Percentiles rank a stretch among this genome's conserved stretches.
These are phyloP conservation scores for Horisme vitalbata DNA, from an alignment of 2,888 invertebrate genomes.

Conservation along the genomic window DNA sequence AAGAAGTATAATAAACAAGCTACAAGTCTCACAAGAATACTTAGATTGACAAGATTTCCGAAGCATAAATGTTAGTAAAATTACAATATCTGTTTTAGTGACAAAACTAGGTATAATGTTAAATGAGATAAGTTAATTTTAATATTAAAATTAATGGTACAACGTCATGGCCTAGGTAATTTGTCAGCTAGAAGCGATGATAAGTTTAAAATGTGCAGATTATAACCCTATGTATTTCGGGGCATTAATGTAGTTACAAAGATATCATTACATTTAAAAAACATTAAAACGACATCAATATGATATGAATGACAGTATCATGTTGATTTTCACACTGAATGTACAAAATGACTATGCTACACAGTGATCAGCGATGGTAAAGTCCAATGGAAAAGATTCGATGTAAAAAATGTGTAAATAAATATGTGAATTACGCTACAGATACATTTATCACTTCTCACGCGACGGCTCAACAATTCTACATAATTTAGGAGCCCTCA, in stretches of 20 bases:
- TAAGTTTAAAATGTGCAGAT: conserved; percentile 22
- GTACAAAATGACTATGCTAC: conserved; percentile 22
- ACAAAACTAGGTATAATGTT: conserved; percentile 20
- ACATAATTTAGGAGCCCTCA: conserved; percentile 2
- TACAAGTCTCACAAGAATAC: conserved; percentile 8
- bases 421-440: conserved; percentile 12
- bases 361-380: conserved; percentile 7
- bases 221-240: not conserved
- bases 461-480: conserved; percentile 3
- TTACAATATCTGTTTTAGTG: conserved; percentile 20
- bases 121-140: conserved; percentile 10
- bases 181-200: conserved; percentile 39
- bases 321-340: conserved; percentile 15
- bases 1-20: conserved; percentile 30
- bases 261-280: not conserved
- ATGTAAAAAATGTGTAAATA: conserved; percentile 17
- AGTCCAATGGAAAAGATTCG: conserved; percentile 15
- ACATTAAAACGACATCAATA: conserved; percentile 9
- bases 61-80: conserved; percentile 24
- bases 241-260: conserved; percentile 2
- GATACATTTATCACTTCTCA: conserved; percentile 4
- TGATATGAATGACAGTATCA: conserved; percentile 2
- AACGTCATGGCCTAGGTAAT: conserved; percentile 44
- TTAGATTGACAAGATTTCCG: conserved; percentile 8
- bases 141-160: conserved; percentile 15